A percentile compares a stretch with the other conserved stretches of the same genome.
These are phyloP conservation scores for Solen grandis DNA, from an alignment of 1,140 invertebrate genomes.

Conservation along the genomic window DNA sequence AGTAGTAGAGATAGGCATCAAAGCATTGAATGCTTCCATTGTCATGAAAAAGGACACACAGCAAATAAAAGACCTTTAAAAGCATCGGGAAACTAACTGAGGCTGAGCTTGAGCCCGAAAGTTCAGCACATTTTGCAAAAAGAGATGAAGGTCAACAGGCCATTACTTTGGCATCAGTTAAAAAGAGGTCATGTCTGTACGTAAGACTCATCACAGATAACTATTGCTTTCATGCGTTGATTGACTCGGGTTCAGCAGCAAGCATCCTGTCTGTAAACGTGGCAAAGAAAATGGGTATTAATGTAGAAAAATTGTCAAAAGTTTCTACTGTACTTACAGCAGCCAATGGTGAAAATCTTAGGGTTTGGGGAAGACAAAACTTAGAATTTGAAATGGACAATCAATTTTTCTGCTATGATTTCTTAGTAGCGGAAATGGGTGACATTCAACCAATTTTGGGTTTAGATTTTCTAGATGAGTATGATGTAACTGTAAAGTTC, in stretches of 20 bases:
- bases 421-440: constrained; percentile 21
- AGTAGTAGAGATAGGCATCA: background rate
- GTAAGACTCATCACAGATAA: background rate
- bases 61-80: background rate
- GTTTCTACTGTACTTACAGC: constrained; percentile 2
- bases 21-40: constrained; percentile 13
- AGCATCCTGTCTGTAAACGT: constrained; percentile 1
- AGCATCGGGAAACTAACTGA: constrained; percentile 7
- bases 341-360: constrained; percentile 18
- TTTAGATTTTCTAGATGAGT: background rate
- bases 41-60: constrained; percentile 18
- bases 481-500: background rate
- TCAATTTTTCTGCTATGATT: constrained; percentile 8
- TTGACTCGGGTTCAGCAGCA: constrained; percentile 24
- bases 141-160: background rate
- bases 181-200: constrained; percentile 15
- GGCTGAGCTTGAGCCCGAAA: constrained; percentile 22
- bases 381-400: background rate
- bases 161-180: background rate
- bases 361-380: background rate
- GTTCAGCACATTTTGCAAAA: background rate
- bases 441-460: background rate
- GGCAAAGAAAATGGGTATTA: constrained; percentile 7
- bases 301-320: background rate
- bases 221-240: constrained; percentile 9